phyloP scores from a whole-genome alignment of 2,888 invertebrate genomes.

The Eudemis profundana region DNA sequence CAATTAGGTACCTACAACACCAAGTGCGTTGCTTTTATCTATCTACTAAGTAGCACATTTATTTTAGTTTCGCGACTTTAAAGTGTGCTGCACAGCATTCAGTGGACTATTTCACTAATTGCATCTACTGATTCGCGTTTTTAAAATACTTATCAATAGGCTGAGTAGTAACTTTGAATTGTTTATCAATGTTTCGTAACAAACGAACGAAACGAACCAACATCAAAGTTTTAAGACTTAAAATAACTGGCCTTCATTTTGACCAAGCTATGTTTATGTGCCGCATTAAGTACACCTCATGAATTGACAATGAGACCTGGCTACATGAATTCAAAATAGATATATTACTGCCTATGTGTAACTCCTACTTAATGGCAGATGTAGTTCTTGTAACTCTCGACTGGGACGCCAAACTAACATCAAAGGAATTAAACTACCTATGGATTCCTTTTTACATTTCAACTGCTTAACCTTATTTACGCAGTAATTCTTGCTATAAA shows the following conservation, averaged over 20 bases:
- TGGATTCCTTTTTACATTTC: constrained; percentile 2
- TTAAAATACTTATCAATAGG: not conserved
- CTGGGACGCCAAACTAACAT: constrained; percentile 6
- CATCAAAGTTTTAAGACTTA: not conserved
- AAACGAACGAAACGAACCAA: too few species aligned
- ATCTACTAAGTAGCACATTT: constrained; percentile 5
- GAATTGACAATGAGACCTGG: constrained; percentile 22
- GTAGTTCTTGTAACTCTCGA: not conserved
- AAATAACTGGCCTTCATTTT: not conserved
- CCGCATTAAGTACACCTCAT: not conserved
- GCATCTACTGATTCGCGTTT: not conserved
- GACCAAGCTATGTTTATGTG: not conserved
- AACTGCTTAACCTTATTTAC: constrained; percentile 2
- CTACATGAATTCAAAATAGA: constrained; percentile 8
- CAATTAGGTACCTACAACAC: constrained; percentile 37
- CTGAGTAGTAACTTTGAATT: not conserved
- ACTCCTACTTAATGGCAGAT: constrained; percentile 2
- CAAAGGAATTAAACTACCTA: not conserved
- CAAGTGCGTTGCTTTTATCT: not conserved
- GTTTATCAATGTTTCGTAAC: not conserved
- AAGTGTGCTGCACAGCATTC: not conserved
- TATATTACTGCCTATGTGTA: not conserved
- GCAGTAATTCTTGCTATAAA: constrained; percentile 1
- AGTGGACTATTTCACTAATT: constrained; percentile 8
- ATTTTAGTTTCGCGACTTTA: constrained; percentile 5